phyloP scores from a whole-genome alignment of 2,797 vertebrate genomes.

The Lindbergichthys nudifrons region DNA sequence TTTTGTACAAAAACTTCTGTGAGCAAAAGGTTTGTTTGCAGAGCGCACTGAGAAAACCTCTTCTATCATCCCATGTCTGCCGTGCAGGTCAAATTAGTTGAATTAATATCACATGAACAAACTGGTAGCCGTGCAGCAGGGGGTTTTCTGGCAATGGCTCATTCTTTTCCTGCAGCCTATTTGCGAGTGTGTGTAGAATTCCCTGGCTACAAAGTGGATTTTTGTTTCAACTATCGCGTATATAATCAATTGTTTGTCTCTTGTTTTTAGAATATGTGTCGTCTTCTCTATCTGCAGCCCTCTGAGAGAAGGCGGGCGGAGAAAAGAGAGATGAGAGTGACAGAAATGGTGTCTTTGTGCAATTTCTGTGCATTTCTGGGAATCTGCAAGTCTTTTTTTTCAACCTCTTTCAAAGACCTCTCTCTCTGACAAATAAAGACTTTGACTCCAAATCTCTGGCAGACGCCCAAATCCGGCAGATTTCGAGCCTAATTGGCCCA shows the following conservation, averaged over 20 bases:
- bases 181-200: constrained; percentile 21
- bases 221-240: constrained; percentile 46
- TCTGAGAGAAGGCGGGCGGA: constrained; percentile 30
- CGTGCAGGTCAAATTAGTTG: constrained; percentile 54
- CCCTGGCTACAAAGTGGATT: constrained; percentile 46
- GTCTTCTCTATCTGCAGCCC: constrained; percentile 56
- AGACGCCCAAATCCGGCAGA: constrained; percentile 65
- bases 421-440: constrained; percentile 61
- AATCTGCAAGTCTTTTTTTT: constrained; percentile 40
- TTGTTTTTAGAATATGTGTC: constrained; percentile 57
- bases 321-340: constrained; percentile 54
- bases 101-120: constrained; percentile 58
- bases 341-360: constrained; percentile 33
- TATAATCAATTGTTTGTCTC: constrained; percentile 68
- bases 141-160: constrained; percentile 47
- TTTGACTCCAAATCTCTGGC: constrained; percentile 70
- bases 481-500: constrained; percentile 77
- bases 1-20: constrained; percentile 38
- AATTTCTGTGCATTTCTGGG: constrained; percentile 43
- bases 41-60: constrained; percentile 47
- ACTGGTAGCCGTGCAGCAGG: constrained; percentile 40
- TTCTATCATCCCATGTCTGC: constrained; percentile 48
- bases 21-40: constrained; percentile 30
- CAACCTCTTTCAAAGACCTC: constrained; percentile 57
- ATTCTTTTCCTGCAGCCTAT: constrained; percentile 22